phyloP scores from a whole-genome alignment of 2,797 vertebrate species.

The Pseudocheirus occidentalis region DNA sequence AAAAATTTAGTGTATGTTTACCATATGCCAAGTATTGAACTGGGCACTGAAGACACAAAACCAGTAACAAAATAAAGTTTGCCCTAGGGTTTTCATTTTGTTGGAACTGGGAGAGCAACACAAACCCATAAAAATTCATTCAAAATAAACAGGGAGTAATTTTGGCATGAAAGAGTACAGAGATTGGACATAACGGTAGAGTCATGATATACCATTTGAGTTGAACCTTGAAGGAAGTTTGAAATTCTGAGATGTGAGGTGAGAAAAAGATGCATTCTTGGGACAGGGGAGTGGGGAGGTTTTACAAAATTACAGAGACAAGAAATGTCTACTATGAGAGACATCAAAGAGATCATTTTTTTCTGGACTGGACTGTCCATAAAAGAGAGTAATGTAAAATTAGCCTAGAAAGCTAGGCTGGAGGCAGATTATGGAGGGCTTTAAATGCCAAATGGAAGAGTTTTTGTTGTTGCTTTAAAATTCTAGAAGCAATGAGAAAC shows the following conservation, averaged over 20 bases:
- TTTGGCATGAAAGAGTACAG: background rate
- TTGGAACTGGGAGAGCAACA: background rate
- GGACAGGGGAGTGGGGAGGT: background rate
- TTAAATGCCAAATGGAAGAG: background rate
- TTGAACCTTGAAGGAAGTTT: background rate
- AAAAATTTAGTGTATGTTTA: background rate
- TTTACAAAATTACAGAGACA: background rate
- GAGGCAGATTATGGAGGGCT: background rate
- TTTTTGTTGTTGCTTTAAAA: background rate
- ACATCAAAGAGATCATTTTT: background rate
- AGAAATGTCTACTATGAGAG: background rate
- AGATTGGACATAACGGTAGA: background rate
- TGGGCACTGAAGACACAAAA: background rate
- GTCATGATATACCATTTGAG: background rate
- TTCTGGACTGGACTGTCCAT: background rate
- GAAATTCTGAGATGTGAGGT: background rate
- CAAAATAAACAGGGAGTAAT: background rate
- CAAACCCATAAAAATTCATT: background rate
- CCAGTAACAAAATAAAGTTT: background rate
- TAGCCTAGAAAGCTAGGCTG: background rate
- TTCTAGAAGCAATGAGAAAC: background rate
- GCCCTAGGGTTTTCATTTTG: background rate
- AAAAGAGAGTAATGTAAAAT: background rate
- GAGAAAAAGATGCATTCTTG: background rate
- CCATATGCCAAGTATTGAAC: background rate